Base-by-base conservation (phyloP, 2,113 vertebrate species). In the Vidua chalybeata region DNA sequence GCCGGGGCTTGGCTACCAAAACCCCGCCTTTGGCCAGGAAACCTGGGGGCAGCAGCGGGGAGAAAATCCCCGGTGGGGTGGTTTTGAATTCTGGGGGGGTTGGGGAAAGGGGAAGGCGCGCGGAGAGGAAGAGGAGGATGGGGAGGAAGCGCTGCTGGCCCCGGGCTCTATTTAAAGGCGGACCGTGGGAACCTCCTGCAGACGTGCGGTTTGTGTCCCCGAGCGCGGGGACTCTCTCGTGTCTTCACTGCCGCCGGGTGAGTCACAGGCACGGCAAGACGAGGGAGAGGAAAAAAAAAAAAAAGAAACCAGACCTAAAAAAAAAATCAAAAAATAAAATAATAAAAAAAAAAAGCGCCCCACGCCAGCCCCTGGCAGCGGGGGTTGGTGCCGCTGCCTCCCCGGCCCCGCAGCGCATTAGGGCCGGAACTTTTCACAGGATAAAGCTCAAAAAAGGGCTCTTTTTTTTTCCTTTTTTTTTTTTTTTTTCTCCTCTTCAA, bases 131-230 rank as follows among this genome's bases (percentile, higher is more conserved):
- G 83, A 55, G 35, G 35, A 35, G 35, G 35, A 35, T 35, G 35
- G 35, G 84, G 94, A 80, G 84, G 89, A 69, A 77, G 75, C 72
- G 61, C 21, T 7, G 91, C 83, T 33, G 89, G 86, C 83, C 95
- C 86, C 31, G 73, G 73, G 95, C 84, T 86, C 97, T 97, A 97
- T 98, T 98, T 96, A 96, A 97, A 97, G 97, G 68, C 78, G 18
- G 95, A 95, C 84, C 98, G 98, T 98, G 98, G 97, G 98, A 98
- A 98, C 96, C 97, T 93, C 84, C 97, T 96, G 97, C 97, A 96
- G 98, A 96, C 97, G 85, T 97, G 98, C 67, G 97, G 52, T 74
- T 45, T 28, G 39, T 19, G 98, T 98, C 98, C 96, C 80, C 64
- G 41, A 4, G 14, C 63, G 6, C 30, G 10, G 43, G 28, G 30